Base-by-base conservation (phyloP, 1,140 invertebrate species). In the Lethocerus indicus region DNA sequence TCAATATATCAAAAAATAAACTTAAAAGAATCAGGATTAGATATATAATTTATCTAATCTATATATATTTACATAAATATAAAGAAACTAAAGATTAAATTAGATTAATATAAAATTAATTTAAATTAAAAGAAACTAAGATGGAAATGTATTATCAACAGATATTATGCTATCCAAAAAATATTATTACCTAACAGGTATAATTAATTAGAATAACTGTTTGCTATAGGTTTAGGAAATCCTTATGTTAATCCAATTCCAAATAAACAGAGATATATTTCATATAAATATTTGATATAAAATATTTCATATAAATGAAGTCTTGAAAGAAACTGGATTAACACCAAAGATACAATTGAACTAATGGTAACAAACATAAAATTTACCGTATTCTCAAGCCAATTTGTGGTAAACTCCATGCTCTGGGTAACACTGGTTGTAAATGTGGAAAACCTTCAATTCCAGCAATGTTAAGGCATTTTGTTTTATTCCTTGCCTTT, bases 391-490 rank as follows among this genome's bases (percentile, higher is more conserved):
- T 69, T 54, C 67, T 67, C 50, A 61, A 56, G 9, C 63, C 65
- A 24, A 71, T 57, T 53, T 68, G 61, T 14, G 83, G 83, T 55
- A 81, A 69, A 28, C 81, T 85, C 82, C 82, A 85, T 52, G 81
- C 78, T 52, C 79, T 67, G 0, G 82, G 82, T 54, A 86, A 65
- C 1, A 68, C 66, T 32, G 72, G 71, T 56, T 76, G 73, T 47
- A 86, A 28, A 14, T 55, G 32, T 21, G 53, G 56, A 40, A 54
- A 53, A 3, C 62, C 61, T 37, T 68, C 65, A 6, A 67, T 67
- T 3, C 63, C 64, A 2, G 62, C 43, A 24, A 55, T 54, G 52
- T 56, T 53, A 16, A 53, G 47, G 26, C 56, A 52, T n/a, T 44
- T 46, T 1, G 54, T 37, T 18, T 46, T 44, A 51, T n/a, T n/a